These are phyloP conservation scores for Pluvialis apricaria DNA, from an alignment of 2,113 vertebrate genomes.

Conservation along the genomic window DNA sequence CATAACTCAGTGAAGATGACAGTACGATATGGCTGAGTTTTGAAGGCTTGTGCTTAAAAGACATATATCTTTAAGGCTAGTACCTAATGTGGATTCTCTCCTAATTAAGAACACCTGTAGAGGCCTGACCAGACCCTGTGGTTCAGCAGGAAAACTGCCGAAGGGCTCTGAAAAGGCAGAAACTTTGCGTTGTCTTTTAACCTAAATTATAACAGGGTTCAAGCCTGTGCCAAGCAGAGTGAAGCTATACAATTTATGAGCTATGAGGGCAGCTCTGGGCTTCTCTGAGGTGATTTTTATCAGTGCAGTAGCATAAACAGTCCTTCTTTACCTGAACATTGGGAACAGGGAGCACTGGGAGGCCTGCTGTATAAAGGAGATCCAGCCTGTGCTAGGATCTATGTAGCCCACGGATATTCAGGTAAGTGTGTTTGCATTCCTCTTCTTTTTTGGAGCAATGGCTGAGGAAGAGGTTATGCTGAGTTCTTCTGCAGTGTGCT, in stretches of 20 bases:
- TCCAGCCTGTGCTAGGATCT: not conserved
- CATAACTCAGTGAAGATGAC: conserved; percentile 53
- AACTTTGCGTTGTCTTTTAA: conserved; percentile 53
- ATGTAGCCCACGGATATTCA: not conserved
- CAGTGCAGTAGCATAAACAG: conserved; percentile 46
- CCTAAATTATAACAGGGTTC: conserved; percentile 54
- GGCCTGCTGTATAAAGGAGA: not conserved
- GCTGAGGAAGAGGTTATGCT: not conserved
- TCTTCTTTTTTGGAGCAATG: not conserved
- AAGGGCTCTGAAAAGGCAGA: conserved; percentile 47
- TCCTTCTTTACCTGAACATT: not conserved
- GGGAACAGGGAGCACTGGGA: not conserved
- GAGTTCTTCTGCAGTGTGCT: not conserved
- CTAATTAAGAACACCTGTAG: conserved; percentile 58
- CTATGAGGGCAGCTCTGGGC: conserved; percentile 30
- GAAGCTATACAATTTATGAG: conserved; percentile 52
- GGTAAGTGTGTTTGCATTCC: not conserved
- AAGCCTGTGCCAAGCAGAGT: conserved; percentile 28
- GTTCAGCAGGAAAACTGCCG: conserved; percentile 53
- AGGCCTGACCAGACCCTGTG: conserved; percentile 52
- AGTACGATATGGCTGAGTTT: conserved; percentile 30
- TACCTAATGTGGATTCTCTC: conserved; percentile 15
- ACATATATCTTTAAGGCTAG: conserved; percentile 53
- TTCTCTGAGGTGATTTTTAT: conserved; percentile 54
- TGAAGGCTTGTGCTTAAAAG: conserved; percentile 55